Conservation (phyloP, 1,140 invertebrate species). For the Anadara kagoshimensis region DNA sequence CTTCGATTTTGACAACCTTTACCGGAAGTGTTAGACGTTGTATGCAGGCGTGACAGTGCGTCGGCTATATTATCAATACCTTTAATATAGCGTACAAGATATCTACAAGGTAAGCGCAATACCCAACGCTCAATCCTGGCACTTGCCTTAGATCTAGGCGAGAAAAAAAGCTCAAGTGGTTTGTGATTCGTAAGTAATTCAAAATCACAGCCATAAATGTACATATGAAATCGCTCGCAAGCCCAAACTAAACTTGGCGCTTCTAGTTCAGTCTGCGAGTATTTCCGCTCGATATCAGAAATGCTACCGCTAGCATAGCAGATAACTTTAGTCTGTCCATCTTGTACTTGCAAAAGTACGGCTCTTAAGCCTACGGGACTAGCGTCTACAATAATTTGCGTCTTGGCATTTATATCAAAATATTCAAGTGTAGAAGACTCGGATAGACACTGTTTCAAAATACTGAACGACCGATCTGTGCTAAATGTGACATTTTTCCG, state of each 20-base stretch:
- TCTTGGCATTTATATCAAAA: slow-evolving; percentile 26
- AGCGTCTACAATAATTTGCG: slow-evolving; percentile 28
- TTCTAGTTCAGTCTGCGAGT: slow-evolving; percentile 74
- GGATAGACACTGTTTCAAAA: slow-evolving; percentile 15
- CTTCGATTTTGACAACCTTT: slow-evolving; percentile 8
- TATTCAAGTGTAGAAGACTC: slow-evolving; percentile 23
- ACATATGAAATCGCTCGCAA: slow-evolving; percentile 72
- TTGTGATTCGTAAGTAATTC: slow-evolving; percentile 69
- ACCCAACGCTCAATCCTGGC: slow-evolving; percentile 50
- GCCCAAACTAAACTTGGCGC: slow-evolving; percentile 70
- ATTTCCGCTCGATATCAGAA: slow-evolving; percentile 48
- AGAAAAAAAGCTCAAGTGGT: slow-evolving; percentile 47
- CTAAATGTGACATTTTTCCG: slow-evolving; percentile 23
- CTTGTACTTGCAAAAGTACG: slow-evolving; percentile 31
- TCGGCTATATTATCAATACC: slow-evolving; percentile 40
- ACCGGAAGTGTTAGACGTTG: neutral
- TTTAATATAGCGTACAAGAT: slow-evolving; percentile 30
- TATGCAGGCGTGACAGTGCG: slow-evolving; percentile 17
- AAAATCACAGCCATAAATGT: slow-evolving; percentile 67
- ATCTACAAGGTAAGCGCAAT: slow-evolving; percentile 35
- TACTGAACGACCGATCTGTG: slow-evolving; percentile 23
- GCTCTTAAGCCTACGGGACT: slow-evolving; percentile 24
- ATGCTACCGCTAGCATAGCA: slow-evolving; percentile 46
- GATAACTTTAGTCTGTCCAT: slow-evolving; percentile 33
- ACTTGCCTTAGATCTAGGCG: slow-evolving; percentile 38